Evolutionary conservation across 1,140 invertebrate genomes (phyloP).

Genomic region (Gerris buenoi): DNA sequence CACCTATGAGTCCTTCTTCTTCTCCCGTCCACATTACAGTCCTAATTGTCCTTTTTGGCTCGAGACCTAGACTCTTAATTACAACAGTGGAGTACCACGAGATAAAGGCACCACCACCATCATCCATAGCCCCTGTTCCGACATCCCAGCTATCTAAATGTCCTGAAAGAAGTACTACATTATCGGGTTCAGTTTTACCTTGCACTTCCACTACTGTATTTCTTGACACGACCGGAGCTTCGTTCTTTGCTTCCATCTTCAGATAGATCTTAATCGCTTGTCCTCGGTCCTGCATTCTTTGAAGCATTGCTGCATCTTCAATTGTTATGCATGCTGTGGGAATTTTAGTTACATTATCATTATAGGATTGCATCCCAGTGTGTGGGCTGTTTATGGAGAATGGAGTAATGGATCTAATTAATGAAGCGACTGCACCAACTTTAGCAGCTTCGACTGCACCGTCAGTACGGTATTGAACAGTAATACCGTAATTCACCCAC

Average conservation of each 20-base stretch:
- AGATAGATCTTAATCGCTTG: slow-evolving; percentile 32
- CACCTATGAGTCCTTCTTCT: slow-evolving; percentile 55
- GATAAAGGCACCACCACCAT: slow-evolving; percentile 66
- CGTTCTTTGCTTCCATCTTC: slow-evolving; percentile 38
- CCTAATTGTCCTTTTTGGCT: slow-evolving; percentile 53
- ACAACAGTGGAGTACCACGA: slow-evolving; percentile 59
- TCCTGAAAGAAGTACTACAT: slow-evolving; percentile 63
- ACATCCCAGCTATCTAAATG: slow-evolving; percentile 84
- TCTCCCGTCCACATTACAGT: slow-evolving; percentile 72
- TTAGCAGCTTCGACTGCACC: slow-evolving; percentile 47
- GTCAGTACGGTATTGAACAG: slow-evolving; percentile 38
- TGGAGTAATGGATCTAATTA: slow-evolving; percentile 58
- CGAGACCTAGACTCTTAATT: slow-evolving; percentile 47
- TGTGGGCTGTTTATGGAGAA: slow-evolving; percentile 56
- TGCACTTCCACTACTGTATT: slow-evolving; percentile 57
- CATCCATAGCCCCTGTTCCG: slow-evolving; percentile 77
- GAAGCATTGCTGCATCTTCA: slow-evolving; percentile 62
- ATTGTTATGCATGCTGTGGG: slow-evolving; percentile 62
- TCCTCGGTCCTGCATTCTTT: slow-evolving; percentile 46
- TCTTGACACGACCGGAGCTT: slow-evolving; percentile 40
- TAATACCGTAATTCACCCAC: slow-evolving; percentile 43
- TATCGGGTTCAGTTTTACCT: slow-evolving; percentile 41
- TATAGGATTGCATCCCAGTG: slow-evolving; percentile 48
- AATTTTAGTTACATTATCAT: slow-evolving; percentile 44
- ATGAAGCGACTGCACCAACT: slow-evolving; percentile 53